Base-by-base conservation (phyloP, 1,140 invertebrate genomes). In the Drosophila ambigua region DNA sequence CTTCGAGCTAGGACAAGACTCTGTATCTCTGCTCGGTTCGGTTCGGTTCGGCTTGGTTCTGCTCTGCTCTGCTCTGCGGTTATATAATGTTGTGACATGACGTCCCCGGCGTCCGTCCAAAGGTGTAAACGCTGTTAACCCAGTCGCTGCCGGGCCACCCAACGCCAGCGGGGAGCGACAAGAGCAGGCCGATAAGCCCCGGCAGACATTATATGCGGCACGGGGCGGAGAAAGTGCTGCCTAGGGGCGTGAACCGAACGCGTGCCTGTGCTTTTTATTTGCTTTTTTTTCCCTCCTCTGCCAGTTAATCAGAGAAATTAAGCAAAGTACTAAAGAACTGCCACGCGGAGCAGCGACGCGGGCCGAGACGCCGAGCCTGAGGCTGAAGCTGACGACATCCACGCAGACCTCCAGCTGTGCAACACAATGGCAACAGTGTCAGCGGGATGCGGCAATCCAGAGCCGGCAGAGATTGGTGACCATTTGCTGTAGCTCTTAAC, bases 251-350 rank as follows among this genome's bases (percentile, higher is more conserved):
- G 71, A 72, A 65, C 48, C 62, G 26, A 31, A 52, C 62, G 7
- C 39, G 54, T 74, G 51, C 57, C 23, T 55, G 41, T 77, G 66
- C 41, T 46, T 61, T 59, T 26, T 72, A 57, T 45, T 62, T 45
- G 49, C 20, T 41, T 35, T 49, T 35, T 15, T 28, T 54, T 51
- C 39, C 39, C 44, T 60, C 54, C 60, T 51, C 63, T 46, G 58
- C 52, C 78, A 87, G 82, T 87, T 87, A 82, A 88, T 87, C 82
- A 76, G 64, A 72, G 72, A 87, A 82, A 81, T 87, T 87, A 87
- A 87, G 75, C 75, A 79, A 80, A 68, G 48, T 43, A 58, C 65
- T 58, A 68, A 68, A 43, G 35, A 39, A 39, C 11, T 39, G 35
- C 31, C 35, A n/a, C 15, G 43, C 63, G 48, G 51, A 54, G 63